Percentiles rank a stretch among this genome's conserved stretches.
These are phyloP conservation scores for Phorcus lineatus DNA, from an alignment of 2,888 invertebrate genomes.

Conservation along the genomic window DNA sequence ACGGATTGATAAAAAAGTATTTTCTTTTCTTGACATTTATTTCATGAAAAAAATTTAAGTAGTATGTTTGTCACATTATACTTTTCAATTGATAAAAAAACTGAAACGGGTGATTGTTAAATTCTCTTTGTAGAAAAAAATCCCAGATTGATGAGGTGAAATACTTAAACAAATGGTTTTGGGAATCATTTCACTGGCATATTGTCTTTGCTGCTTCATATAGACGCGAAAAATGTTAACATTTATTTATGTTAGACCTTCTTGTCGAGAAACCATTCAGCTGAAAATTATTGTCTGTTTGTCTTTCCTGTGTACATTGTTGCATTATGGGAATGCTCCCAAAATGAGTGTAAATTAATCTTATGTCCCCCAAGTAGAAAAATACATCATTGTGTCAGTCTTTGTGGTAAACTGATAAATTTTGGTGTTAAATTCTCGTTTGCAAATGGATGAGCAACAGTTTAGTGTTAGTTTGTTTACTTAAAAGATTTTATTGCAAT, in stretches of 20 bases:
- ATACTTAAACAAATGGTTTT: not conserved
- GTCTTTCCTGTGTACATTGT: not conserved
- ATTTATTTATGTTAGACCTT: not conserved
- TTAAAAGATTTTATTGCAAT: too few species aligned
- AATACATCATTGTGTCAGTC: not conserved
- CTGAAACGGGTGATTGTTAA: not conserved
- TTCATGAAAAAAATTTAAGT: not conserved
- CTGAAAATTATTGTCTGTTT: not conserved
- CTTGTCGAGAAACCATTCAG: not conserved
- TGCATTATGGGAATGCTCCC: not conserved
- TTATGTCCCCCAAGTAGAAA: not conserved
- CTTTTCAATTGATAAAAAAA: not conserved
- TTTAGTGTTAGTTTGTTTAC: too few species aligned
- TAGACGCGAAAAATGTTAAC: not conserved
- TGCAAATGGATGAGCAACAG: too few species aligned
- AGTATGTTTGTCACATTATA: not conserved
- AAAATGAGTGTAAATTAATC: not conserved
- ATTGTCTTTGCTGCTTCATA: not conserved
- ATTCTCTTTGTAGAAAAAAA: not conserved
- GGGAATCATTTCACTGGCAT: not conserved
- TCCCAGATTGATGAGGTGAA: not conserved
- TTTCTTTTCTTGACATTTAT: not conserved
- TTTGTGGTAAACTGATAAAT: not conserved
- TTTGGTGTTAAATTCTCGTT: too few species aligned
- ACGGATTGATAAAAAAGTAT: not conserved